These are phyloP conservation scores for Lycodopsis pacificus DNA, from an alignment of 2,797 vertebrate genomes.

Conservation along the genomic window DNA sequence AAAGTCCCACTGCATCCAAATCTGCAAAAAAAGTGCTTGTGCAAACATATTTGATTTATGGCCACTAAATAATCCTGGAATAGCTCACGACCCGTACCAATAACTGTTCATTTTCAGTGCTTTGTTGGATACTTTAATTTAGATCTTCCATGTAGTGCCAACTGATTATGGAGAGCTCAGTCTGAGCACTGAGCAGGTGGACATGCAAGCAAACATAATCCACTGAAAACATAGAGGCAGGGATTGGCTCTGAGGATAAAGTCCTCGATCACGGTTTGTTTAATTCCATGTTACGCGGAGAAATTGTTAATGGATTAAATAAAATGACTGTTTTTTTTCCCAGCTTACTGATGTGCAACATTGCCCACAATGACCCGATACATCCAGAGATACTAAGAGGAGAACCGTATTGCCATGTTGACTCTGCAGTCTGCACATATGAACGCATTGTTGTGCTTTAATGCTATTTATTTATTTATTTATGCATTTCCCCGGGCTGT, in stretches of 20 bases:
- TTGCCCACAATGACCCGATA: background rate
- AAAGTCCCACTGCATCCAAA: background rate
- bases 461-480: background rate
- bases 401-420: background rate
- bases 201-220: background rate
- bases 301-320: background rate
- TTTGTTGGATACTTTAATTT: background rate
- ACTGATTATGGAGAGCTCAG: background rate
- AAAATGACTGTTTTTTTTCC: background rate
- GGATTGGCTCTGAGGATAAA: background rate
- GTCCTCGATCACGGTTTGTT: background rate
- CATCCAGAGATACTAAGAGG: background rate
- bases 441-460: slow-evolving; percentile 27
- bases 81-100: background rate
- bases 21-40: background rate
- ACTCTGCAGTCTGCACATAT: slow-evolving; percentile 22
- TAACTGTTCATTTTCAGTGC: background rate
- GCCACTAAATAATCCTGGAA: background rate
- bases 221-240: background rate
- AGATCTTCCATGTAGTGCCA: background rate
- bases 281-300: background rate
- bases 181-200: background rate
- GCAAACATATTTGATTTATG: background rate
- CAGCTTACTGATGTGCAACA: background rate
- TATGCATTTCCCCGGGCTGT: background rate